Percentiles rank a stretch among this genome's conserved stretches.
Evolutionary conservation across 2,888 invertebrate genomes (phyloP).

Genomic region (Anorthoa munda): DNA sequence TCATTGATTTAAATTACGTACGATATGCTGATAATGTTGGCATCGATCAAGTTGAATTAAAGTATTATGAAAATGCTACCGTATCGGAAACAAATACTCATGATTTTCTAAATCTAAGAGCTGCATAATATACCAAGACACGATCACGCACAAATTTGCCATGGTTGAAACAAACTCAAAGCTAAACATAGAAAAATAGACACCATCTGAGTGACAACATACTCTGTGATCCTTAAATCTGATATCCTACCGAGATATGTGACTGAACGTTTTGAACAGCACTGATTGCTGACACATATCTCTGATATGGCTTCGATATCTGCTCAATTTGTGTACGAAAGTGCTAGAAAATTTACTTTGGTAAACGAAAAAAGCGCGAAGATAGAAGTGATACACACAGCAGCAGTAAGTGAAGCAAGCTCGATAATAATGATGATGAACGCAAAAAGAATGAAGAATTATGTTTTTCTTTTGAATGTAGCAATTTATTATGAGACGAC

Average conservation of each 20-base stretch:
- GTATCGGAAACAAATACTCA: constrained; percentile 16
- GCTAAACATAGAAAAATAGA: constrained; percentile 13
- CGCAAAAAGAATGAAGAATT: not conserved
- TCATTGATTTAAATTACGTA: not conserved
- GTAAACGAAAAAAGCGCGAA: not conserved
- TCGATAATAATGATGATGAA: not conserved
- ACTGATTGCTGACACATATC: constrained; percentile 46
- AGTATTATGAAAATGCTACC: not conserved
- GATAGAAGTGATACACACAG: not conserved
- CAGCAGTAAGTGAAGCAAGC: not conserved
- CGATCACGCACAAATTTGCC: not conserved
- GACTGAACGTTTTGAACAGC: constrained; percentile 34
- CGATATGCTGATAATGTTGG: constrained; percentile 18
- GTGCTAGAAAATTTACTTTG: constrained; percentile 14
- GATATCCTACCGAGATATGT: constrained; percentile 43
- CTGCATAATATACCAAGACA: not conserved
- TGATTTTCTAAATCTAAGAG: not conserved
- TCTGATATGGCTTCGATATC: constrained; percentile 13
- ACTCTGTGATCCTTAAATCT: constrained; percentile 40
- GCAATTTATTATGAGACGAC: not conserved
- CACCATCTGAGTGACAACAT: constrained; percentile 1
- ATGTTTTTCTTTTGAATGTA: not conserved
- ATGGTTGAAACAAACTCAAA: not conserved
- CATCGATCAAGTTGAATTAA: constrained; percentile 22
- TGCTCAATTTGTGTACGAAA: constrained; percentile 33